Conservation (phyloP, 1,140 invertebrate genomes). For the Bombus confusus region DNA sequence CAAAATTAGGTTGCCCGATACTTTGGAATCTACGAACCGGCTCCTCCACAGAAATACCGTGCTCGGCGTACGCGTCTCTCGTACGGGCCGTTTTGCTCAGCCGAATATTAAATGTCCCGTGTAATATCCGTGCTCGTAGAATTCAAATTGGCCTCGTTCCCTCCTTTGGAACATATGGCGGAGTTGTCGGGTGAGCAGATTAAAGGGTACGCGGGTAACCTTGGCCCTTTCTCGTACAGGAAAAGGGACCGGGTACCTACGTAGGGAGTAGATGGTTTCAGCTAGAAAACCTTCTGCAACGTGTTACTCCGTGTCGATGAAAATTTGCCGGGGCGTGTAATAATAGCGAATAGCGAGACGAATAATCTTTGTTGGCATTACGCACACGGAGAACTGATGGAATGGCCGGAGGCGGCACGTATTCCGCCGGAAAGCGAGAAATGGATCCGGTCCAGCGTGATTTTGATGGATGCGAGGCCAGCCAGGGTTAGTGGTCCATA, state of each 20-base stretch:
- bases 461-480: constrained; percentile 61
- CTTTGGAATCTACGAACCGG: constrained; percentile 14
- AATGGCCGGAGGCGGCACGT: constrained; percentile 12
- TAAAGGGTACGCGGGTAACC: neutral
- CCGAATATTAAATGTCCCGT: constrained; percentile 42
- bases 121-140: constrained; percentile 12
- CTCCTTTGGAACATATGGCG: neutral
- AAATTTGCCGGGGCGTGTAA: neutral
- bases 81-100: neutral
- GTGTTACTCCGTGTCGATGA: neutral
- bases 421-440: constrained; percentile 36
- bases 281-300: neutral
- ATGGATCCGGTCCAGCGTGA: constrained; percentile 54
- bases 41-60: neutral
- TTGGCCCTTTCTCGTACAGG: neutral
- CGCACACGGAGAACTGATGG: constrained; percentile 31
- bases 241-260: neutral
- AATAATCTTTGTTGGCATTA: constrained; percentile 65
- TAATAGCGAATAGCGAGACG: constrained; percentile 6
- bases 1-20: constrained; percentile 18
- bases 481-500: constrained; percentile 49
- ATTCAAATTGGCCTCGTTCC: constrained; percentile 27
- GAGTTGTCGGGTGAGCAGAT: neutral
- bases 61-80: neutral
- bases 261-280: neutral